Base-by-base conservation (phyloP, 2,113 vertebrate species). In the Lucifuga dentata region DNA sequence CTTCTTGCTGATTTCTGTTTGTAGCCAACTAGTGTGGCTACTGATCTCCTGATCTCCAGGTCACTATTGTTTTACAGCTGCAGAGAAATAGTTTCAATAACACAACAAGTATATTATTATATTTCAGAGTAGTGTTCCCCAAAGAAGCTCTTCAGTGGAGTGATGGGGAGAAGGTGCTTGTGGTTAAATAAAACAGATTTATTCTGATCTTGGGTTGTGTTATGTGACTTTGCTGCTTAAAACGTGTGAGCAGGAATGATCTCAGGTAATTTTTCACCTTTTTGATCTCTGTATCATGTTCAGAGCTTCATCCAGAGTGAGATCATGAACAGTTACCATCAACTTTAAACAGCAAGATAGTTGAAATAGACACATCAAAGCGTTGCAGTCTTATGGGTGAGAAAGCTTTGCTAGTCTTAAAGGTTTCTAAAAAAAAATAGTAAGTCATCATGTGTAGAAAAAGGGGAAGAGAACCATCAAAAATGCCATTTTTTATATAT, bases 1-100 rank as follows among this genome's bases (percentile, higher is more conserved):
- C 50, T 62, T 43, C 21, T 55, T 39, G 4, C 19, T 41, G n/a
- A 17, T 43, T 24, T 73, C 9, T 19, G 21, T 50, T 49, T 65
- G 15, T 11, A 50, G 46, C 51, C 2, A 6, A 10, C 4, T 7
- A 8, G 5, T 35, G 32, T 46, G 8, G 8, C n/a, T n/a, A n/a
- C n/a, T n/a, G n/a, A n/a, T n/a, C n/a, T n/a, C n/a, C n/a, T n/a
- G n/a, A n/a, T n/a, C n/a, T n/a, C n/a, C n/a, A n/a, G n/a, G 17
- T 11, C 7, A 23, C 3, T 1, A 29, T 63, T 7, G 11, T 7
- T 36, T 5, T 59, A 13, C 1, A 26, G 1, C 49, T 44, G 11
- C 38, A 2, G 44, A 75, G 13, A 45, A 61, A 45, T 33, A 12
- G 5, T 44, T 59, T 49, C 38, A 36, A 52, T 45, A 50, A 20